Conservation (phyloP, 2,113 vertebrate genomes). For the Chunga burmeisteri region DNA sequence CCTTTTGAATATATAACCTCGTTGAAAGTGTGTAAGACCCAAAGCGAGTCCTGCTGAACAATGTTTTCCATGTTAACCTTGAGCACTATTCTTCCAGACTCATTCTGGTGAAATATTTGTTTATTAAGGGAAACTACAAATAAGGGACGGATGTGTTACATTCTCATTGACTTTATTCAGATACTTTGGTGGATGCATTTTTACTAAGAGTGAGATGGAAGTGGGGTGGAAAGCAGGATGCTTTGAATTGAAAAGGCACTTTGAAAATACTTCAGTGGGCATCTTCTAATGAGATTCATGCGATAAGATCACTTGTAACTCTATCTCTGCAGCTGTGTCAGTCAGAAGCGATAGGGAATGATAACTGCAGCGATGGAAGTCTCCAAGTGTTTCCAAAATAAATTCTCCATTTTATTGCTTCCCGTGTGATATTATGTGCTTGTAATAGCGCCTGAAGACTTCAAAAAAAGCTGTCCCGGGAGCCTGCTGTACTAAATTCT, state of each 20-base stretch:
- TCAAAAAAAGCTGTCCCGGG: not conserved
- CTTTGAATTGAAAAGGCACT: not conserved
- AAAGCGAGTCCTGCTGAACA: not conserved
- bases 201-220: not conserved
- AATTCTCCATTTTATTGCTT: not conserved
- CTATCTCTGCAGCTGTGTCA: not conserved
- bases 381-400: not conserved
- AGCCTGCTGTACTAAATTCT: not conserved
- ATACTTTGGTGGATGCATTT: not conserved
- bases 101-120: not conserved
- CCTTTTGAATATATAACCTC: slow-evolving; percentile 1
- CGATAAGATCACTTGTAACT: not conserved
- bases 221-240: not conserved
- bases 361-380: not conserved
- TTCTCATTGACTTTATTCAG: not conserved
- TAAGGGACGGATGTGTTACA: not conserved
- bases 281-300: not conserved
- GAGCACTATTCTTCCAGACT: not conserved
- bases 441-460: not conserved
- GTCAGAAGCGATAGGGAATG: not conserved
- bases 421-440: not conserved
- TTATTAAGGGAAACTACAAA: not conserved
- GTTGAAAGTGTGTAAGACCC: not conserved
- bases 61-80: not conserved
- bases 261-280: not conserved